Conservation (phyloP, 2,888 invertebrate species). For the Elegia similella region DNA sequence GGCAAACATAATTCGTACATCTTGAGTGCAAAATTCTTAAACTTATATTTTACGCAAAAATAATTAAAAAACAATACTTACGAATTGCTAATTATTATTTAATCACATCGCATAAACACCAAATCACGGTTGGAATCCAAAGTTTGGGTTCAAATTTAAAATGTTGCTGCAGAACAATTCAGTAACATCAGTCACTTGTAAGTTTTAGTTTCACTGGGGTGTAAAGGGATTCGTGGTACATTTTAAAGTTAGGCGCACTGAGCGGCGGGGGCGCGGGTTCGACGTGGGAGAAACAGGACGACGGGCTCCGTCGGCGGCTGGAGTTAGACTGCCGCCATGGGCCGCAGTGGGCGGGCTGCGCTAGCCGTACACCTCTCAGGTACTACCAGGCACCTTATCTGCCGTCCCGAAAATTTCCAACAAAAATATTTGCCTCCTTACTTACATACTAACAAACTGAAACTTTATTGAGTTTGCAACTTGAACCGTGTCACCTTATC, state of each 20-base stretch:
- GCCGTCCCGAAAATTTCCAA: slow-evolving; percentile 27
- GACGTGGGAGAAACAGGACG: slow-evolving; percentile 36
- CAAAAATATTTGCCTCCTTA: slow-evolving; percentile 24
- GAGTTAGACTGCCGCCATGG: slow-evolving; percentile 48
- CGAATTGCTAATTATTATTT: slow-evolving; percentile 36
- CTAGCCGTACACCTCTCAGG: slow-evolving; percentile 47
- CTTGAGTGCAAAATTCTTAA: too few species aligned
- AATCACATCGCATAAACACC: slow-evolving; percentile 72
- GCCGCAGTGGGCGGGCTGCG: slow-evolving; percentile 33
- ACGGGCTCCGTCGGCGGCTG: slow-evolving; percentile 37
- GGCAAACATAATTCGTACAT: too few species aligned
- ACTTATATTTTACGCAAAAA: neutral
- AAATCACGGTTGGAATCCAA: slow-evolving; percentile 53
- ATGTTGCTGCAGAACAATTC: slow-evolving; percentile 34
- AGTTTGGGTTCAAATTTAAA: slow-evolving; percentile 44
- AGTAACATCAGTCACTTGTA: slow-evolving; percentile 55
- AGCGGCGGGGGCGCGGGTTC: slow-evolving; percentile 33
- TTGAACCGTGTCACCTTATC: slow-evolving; percentile 9
- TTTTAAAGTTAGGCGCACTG: slow-evolving; percentile 62
- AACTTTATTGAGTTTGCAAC: slow-evolving; percentile 15
- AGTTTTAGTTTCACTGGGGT: slow-evolving; percentile 43
- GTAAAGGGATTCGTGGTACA: slow-evolving; percentile 44
- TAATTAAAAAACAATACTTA: slow-evolving; percentile 36
- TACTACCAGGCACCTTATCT: slow-evolving; percentile 39
- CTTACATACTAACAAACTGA: slow-evolving; percentile 17